Percentiles rank a stretch among this genome's conserved stretches.
Conservation (phyloP, 2,797 vertebrate genomes). For the Austrolebias charrua region DNA sequence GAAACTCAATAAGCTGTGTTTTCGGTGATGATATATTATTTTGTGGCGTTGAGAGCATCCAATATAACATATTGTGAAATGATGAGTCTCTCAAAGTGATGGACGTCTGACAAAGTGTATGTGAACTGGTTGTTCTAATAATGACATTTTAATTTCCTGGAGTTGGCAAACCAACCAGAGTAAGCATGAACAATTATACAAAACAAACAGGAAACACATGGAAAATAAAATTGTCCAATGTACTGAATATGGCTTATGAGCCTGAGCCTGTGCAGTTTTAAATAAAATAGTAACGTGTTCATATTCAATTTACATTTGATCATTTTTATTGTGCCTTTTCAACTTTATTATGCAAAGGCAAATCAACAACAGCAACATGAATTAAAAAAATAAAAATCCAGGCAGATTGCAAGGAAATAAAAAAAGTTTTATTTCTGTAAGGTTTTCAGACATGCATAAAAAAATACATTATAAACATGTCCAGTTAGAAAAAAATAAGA, state of each 20-base stretch:
- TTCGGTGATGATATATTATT: conserved; percentile 5
- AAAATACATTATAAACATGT: no score
- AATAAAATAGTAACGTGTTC: neutral
- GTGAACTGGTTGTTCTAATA: conserved; percentile 26
- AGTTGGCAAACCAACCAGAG: conserved; percentile 44
- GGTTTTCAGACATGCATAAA: no score
- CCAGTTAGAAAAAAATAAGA: no score
- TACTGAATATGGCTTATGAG: neutral
- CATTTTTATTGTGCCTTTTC: neutral
- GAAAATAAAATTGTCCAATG: neutral
- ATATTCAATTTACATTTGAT: neutral
- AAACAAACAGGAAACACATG: neutral
- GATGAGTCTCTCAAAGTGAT: conserved; percentile 13
- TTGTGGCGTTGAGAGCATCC: conserved; percentile 11
- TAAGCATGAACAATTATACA: neutral
- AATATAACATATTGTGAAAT: neutral
- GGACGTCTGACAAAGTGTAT: conserved; percentile 38
- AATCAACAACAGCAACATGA: no score
- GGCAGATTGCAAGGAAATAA: neutral
- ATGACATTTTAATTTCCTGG: conserved; percentile 19
- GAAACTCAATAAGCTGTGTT: conserved; percentile 5
- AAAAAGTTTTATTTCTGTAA: no score
- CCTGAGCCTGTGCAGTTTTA: neutral
- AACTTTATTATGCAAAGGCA: neutral
- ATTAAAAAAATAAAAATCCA: neutral